These are phyloP conservation scores for Hypotaenidia okinawae DNA, from an alignment of 2,797 vertebrate genomes.

Conservation along the genomic window DNA sequence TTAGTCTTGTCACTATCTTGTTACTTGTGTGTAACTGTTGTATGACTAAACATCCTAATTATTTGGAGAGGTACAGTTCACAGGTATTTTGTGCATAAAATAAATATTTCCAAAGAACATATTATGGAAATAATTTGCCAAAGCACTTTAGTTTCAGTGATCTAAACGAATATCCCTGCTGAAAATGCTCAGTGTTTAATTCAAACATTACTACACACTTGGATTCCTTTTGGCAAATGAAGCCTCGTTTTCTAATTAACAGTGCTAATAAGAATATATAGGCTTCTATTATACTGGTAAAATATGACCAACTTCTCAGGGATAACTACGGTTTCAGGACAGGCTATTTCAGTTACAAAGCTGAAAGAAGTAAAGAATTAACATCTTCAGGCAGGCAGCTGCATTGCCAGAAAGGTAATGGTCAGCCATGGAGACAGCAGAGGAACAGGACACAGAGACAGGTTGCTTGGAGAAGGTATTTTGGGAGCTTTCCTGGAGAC, in stretches of 20 bases:
- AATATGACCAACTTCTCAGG: not conserved
- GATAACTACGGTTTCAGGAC: not conserved
- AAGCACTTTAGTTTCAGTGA: not conserved
- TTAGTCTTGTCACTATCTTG: conserved; percentile 65
- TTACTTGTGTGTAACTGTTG: conserved; percentile 30
- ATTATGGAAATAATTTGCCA: not conserved
- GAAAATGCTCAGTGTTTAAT: conserved; percentile 1
- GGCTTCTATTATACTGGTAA: not conserved
- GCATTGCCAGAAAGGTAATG: rapidly evolving
- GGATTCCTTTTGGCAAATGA: not conserved
- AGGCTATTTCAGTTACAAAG: not conserved
- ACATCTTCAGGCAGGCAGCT: not conserved
- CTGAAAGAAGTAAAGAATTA: not conserved
- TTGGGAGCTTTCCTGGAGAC: not conserved
- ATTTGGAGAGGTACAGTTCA: conserved; percentile 37
- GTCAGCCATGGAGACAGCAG: rapidly evolving
- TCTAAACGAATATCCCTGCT: not conserved
- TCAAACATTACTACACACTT: not conserved
- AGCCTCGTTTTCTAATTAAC: conserved; percentile 23
- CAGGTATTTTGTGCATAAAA: conserved; percentile 11
- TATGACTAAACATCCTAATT: conserved; percentile 45
- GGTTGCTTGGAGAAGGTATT: not conserved
- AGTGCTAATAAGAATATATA: not conserved
- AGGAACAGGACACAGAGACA: rapidly evolving
- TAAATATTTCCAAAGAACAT: conserved; percentile 16